Base-by-base conservation (phyloP, 2,797 vertebrate genomes). In the Cercopithecus diana region DNA sequence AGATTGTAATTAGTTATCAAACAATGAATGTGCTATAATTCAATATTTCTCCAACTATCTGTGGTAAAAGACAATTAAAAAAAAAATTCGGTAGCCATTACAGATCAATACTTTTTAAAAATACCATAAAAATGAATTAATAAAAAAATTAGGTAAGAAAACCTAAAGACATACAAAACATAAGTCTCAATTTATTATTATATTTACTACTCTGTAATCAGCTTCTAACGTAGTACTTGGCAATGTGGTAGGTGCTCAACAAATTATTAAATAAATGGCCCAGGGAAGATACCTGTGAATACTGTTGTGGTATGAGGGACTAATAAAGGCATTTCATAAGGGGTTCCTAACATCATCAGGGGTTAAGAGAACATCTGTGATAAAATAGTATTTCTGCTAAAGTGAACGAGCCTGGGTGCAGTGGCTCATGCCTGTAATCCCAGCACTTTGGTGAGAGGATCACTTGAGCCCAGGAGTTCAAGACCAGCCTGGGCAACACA, bases 1-100 rank as follows among this genome's bases (percentile, higher is more conserved):
- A 95, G 88, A 90, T 26, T 82, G 33, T 17, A 1, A 9, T 58
- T 76, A 67, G 77, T 57, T 19, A 96, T 52, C 36, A 96, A 81
- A 97, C 61, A 91, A 83, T 77, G 76, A 82, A 19, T 52, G 55
- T 73, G 70, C 14, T 81, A 0, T 73, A 72, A 72, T 90, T 88
- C 43, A 84, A 8, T 57, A 87, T 77, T 92, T 93, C 41, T 85
- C 81, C 94, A 96, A 76, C 41, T 93, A 75, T 36, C 43, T 43
- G 4, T 45, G 80, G 39, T 83, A 82, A 75, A 95, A 72, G 26
- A 70, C 28, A 95, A 57, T 58, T 88, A 45, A 12, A 7, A 8
- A 12, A 39, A 90, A 95, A 83, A 58, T 30, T 73, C 28, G 73
- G 7, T 77, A 73, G 58, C 39, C n/a, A 11, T 55, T 79, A 97